Evolutionary conservation across 2,113 vertebrate genomes (phyloP).

Genomic region (Vidua macroura): DNA sequence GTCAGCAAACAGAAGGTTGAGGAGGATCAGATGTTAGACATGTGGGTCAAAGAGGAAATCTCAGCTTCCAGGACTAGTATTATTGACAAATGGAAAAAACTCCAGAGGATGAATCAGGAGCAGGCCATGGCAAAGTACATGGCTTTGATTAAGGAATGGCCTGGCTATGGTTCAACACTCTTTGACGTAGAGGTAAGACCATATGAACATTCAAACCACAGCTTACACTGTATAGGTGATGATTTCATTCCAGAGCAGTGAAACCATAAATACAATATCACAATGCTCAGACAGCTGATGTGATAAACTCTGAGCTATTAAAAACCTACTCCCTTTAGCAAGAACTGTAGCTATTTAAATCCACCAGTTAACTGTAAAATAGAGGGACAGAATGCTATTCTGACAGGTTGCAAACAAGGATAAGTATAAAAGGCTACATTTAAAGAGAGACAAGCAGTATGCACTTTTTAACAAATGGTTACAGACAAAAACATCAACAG

Average conservation of each 20-base stretch:
- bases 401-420: background rate
- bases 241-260: background rate
- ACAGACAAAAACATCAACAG: background rate
- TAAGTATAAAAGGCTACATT: background rate
- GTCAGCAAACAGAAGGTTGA: slow-evolving; percentile 81
- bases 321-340: background rate
- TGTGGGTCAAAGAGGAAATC: slow-evolving; percentile 90
- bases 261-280: background rate
- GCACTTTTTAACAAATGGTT: background rate
- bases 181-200: slow-evolving; percentile 90
- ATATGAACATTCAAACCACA: background rate
- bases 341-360: background rate
- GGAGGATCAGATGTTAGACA: slow-evolving; percentile 89
- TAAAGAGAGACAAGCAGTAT: background rate
- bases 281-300: background rate
- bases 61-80: slow-evolving; percentile 80
- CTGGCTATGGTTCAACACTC: slow-evolving; percentile 92
- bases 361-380: background rate
- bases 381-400: background rate
- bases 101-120: slow-evolving; percentile 90
- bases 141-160: slow-evolving; percentile 92
- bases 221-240: background rate
- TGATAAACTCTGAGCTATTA: background rate
- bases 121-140: slow-evolving; percentile 95
- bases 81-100: slow-evolving; percentile 92